Evolutionary conservation across 2,888 invertebrate genomes (phyloP).

Genomic region (Amitus sp.): DNA sequence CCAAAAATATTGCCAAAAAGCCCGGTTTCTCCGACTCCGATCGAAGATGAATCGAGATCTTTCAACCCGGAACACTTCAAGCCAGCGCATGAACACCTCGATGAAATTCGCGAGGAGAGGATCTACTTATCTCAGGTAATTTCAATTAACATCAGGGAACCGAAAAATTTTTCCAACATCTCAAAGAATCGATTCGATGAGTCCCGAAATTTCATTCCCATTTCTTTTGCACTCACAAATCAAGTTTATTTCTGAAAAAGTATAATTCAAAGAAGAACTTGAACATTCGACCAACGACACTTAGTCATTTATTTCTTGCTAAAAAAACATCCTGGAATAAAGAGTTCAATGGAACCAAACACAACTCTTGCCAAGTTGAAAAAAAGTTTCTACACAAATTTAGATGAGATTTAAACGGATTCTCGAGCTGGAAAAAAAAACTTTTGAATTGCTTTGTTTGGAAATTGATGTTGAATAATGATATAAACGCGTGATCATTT

Average conservation of each 20-base stretch:
- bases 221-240: no score
- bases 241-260: no score
- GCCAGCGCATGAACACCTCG: conserved; percentile 56
- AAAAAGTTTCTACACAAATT: no score
- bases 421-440: background rate
- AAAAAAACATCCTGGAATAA: no score
- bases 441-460: background rate
- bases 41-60: conserved; percentile 48
- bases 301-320: no score
- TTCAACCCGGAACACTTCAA: conserved; percentile 47
- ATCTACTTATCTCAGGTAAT: conserved; percentile 60
- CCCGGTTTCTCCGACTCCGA: conserved; percentile 53
- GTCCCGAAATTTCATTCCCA: no score
- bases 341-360: no score
- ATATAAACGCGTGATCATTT: conserved; percentile 24
- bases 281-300: no score
- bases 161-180: conserved; percentile 10
- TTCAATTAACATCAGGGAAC: conserved; percentile 13
- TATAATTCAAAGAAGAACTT: no score
- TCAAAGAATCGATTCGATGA: no score
- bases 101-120: conserved; percentile 61
- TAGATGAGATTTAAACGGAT: no score
- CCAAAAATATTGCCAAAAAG: conserved; percentile 61
- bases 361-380: no score
- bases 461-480: conserved; percentile 15